A percentile compares a stretch with the other conserved stretches of the same genome.
Evolutionary conservation across 92 coral and sea anemone species (phyloP).

Genomic region (Porites divaricata): DNA sequence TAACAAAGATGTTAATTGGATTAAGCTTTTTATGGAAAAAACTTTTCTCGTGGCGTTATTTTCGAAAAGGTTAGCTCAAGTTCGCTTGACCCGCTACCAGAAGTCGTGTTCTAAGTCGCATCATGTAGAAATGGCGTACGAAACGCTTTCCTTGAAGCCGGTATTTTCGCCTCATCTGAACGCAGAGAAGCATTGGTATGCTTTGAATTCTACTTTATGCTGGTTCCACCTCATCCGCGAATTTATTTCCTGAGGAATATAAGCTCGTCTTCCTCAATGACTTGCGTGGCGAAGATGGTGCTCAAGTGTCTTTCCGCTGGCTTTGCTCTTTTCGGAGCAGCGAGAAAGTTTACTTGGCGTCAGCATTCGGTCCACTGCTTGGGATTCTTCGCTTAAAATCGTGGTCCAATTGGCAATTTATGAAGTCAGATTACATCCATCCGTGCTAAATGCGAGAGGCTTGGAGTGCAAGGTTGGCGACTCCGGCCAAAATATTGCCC

Average conservation of each 20-base stretch:
- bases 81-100: no score
- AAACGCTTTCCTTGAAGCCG: neutral
- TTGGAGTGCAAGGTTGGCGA: neutral
- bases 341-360: constrained; percentile 30
- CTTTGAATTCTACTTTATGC: constrained; percentile 20
- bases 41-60: neutral
- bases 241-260: constrained; percentile 20
- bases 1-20: neutral
- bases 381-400: constrained; percentile 10
- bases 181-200: constrained; percentile 26
- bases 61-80: neutral
- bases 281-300: constrained; percentile 9
- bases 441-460: neutral
- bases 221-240: constrained; percentile 6
- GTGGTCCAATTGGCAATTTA: neutral
- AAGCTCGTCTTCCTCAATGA: constrained; percentile 4
- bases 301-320: constrained; percentile 35
- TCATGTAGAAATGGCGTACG: neutral
- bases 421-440: neutral
- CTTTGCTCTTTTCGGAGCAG: constrained; percentile 2
- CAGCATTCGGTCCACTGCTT: constrained; percentile 28
- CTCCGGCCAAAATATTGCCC: neutral
- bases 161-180: constrained; percentile 8
- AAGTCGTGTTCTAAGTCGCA: no score
- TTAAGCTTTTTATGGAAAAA: neutral